Conservation (phyloP, 2,113 vertebrate genomes). For the Dicaeum eximium region DNA sequence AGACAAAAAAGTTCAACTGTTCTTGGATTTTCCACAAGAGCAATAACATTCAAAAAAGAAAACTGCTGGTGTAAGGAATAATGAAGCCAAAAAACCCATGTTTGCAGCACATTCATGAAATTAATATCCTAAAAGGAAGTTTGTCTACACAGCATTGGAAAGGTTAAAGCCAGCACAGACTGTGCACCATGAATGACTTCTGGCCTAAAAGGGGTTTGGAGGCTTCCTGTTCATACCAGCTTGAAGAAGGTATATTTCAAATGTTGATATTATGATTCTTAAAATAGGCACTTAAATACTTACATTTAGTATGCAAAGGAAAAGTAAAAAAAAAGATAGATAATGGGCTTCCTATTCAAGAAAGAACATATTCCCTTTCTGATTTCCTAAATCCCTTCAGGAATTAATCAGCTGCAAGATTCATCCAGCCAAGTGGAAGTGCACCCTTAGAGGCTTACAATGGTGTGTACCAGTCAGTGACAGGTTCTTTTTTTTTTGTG, state of each 20-base stretch:
- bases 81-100: fast-evolving
- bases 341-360: not conserved
- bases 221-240: not conserved
- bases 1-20: not conserved
- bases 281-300: not conserved
- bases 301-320: not conserved
- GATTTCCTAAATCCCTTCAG: not conserved
- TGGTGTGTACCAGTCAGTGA: not conserved
- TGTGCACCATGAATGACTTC: not conserved
- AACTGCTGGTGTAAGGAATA: not conserved
- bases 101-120: not conserved
- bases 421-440: not conserved
- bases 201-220: not conserved
- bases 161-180: not conserved
- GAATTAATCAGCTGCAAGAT: not conserved
- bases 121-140: not conserved
- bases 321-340: not conserved
- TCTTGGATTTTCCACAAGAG: not conserved
- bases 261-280: not conserved
- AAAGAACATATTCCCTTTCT: not conserved
- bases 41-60: not conserved
- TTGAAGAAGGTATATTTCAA: not conserved
- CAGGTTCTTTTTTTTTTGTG: not conserved
- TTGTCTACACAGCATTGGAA: not conserved
- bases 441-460: not conserved